Percentiles rank a stretch among this genome's conserved stretches.
These are phyloP conservation scores for Sebastes taczanowskii DNA, from an alignment of 2,797 vertebrate genomes.

Conservation along the genomic window DNA sequence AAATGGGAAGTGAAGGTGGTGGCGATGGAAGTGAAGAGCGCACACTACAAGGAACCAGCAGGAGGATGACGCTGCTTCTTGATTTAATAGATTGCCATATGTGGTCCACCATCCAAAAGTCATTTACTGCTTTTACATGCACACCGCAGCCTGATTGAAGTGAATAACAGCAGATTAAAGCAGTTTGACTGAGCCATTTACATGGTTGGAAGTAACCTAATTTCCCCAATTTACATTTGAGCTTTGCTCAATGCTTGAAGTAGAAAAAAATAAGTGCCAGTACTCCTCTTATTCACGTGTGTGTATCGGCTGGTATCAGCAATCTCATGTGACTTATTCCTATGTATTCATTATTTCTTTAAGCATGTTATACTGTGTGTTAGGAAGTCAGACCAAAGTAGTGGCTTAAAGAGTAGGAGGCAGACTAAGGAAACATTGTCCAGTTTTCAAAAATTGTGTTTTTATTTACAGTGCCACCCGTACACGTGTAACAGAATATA, in stretches of 20 bases:
- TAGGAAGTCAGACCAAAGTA: too few species aligned
- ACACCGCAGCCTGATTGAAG: neutral
- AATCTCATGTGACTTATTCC: too few species aligned
- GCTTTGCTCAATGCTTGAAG: neutral
- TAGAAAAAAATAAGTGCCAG: too few species aligned
- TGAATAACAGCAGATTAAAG: conserved; percentile 16
- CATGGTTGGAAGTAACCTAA: neutral
- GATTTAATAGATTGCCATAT: conserved; percentile 27
- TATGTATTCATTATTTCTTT: too few species aligned
- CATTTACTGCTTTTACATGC: conserved; percentile 19
- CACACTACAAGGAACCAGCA: neutral
- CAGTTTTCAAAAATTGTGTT: too few species aligned
- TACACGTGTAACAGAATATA: too few species aligned
- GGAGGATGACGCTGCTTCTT: neutral
- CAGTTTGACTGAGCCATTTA: neutral
- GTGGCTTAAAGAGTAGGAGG: too few species aligned
- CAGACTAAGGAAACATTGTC: too few species aligned
- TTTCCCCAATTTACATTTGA: conserved; percentile 6
- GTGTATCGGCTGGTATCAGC: too few species aligned
- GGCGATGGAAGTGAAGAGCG: neutral
- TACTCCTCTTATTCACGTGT: too few species aligned
- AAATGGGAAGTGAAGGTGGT: neutral
- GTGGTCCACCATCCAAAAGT: neutral
- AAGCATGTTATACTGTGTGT: too few species aligned
- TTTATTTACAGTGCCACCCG: too few species aligned